Percentiles rank a stretch among this genome's conserved stretches.
Conservation (phyloP, 2,888 invertebrate species). For the Lordiphosa andalusiaca region DNA sequence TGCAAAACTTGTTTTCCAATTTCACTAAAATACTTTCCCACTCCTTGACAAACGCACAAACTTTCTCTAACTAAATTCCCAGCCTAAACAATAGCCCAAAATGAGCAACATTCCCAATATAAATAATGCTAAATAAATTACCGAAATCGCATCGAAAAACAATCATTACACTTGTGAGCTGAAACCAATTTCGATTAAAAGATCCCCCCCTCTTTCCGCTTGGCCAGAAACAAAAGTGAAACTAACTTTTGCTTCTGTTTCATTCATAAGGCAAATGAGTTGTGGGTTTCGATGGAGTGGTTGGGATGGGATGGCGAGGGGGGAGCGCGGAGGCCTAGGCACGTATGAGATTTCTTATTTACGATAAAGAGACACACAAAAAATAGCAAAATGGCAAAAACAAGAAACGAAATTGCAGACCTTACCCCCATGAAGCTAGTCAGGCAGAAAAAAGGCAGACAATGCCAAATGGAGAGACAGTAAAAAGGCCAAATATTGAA, state of each 20-base stretch:
- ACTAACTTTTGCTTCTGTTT: conserved; percentile 59
- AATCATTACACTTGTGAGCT: conserved; percentile 61
- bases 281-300: background rate
- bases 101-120: conserved; percentile 13
- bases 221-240: conserved; percentile 31
- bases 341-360: conserved; percentile 77
- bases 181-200: conserved; percentile 59
- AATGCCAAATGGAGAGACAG: conserved; percentile 47
- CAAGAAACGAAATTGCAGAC: conserved; percentile 51
- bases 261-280: conserved; percentile 60
- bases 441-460: conserved; percentile 71
- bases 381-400: conserved; percentile 65
- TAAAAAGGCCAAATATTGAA: conserved; percentile 76
- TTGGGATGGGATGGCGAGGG: too few species aligned
- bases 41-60: background rate
- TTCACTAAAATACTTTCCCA: background rate
- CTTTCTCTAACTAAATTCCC: conserved; percentile 11
- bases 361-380: conserved; percentile 74
- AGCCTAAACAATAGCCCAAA: conserved; percentile 3
- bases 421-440: conserved; percentile 38
- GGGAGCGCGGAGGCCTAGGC: conserved; percentile 42
- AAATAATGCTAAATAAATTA: conserved; percentile 65
- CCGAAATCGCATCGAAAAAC: conserved; percentile 56
- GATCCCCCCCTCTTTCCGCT: conserved; percentile 13
- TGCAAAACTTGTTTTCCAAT: conserved; percentile 5